A percentile compares a stretch with the other conserved stretches of the same genome.
These are phyloP conservation scores for Ameiurus melas DNA, from an alignment of 2,113 vertebrate genomes.

Conservation along the genomic window DNA sequence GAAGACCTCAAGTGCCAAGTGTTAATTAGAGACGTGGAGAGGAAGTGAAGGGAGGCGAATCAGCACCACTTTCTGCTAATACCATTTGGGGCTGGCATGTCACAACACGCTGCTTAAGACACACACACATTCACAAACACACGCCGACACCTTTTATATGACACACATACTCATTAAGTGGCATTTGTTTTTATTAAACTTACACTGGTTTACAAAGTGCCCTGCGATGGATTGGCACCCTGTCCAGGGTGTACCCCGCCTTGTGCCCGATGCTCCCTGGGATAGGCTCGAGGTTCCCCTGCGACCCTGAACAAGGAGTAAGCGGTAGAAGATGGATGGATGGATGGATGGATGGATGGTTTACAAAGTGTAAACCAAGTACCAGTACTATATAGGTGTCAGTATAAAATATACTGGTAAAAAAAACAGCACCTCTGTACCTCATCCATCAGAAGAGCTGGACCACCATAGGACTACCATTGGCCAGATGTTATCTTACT, in stretches of 20 bases:
- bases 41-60: slow-evolving; percentile 55
- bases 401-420: not conserved
- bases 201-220: not conserved
- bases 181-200: not conserved
- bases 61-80: slow-evolving; percentile 51
- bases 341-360: too few relatives aligned
- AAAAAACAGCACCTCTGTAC: not conserved
- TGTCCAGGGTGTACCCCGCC: too few relatives aligned
- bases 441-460: not conserved
- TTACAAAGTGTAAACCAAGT: not conserved
- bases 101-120: slow-evolving; percentile 61
- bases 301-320: too few relatives aligned
- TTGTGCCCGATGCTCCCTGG: too few relatives aligned
- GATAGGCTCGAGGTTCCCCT: too few relatives aligned
- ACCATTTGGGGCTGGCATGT: slow-evolving; percentile 66
- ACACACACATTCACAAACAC: not conserved
- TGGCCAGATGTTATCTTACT: not conserved
- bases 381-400: not conserved
- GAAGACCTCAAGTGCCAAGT: slow-evolving; percentile 69
- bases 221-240: too few relatives aligned
- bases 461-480: not conserved
- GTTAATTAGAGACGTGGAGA: slow-evolving; percentile 70
- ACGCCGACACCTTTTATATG: not conserved
- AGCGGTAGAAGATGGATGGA: too few relatives aligned
- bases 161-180: not conserved